phyloP scores from a whole-genome alignment of 2,113 vertebrate species.

The Clarias macrocephalus region DNA sequence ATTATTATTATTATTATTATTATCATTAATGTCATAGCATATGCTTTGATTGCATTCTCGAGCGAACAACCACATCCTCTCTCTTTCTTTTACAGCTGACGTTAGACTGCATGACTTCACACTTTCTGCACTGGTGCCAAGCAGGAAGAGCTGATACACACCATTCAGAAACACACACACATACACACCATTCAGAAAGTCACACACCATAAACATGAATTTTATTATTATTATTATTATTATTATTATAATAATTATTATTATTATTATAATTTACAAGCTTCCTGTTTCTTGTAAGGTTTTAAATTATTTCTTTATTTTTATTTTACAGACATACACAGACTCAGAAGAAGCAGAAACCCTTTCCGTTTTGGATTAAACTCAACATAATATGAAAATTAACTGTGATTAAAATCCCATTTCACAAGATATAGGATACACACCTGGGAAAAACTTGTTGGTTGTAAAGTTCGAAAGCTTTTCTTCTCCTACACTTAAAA shows the following conservation, averaged over 20 bases:
- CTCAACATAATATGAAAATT: not conserved
- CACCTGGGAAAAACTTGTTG: not conserved
- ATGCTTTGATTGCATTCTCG: not conserved
- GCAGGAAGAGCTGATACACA: slow-evolving; percentile 50
- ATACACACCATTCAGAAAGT: not conserved
- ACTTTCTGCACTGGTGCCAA: slow-evolving; percentile 41
- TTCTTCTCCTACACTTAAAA: no score
- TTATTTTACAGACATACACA: no score
- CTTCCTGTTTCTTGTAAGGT: not conserved
- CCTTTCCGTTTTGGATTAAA: not conserved
- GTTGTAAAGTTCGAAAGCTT: not conserved
- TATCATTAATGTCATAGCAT: not conserved
- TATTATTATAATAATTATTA: not conserved
- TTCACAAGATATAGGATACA: not conserved
- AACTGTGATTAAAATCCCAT: not conserved
- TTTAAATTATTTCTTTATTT: not conserved
- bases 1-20: not conserved
- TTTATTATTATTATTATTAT: not conserved
- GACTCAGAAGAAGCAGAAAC: not conserved
- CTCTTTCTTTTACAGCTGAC: slow-evolving; percentile 47
- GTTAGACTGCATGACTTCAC: slow-evolving; percentile 51
- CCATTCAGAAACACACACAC: slow-evolving; percentile 17
- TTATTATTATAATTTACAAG: not conserved
- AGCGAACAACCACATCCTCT: slow-evolving; percentile 25
- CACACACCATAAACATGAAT: not conserved